Conservation (phyloP, 2,113 vertebrate species). For the Mustela nigripes region DNA sequence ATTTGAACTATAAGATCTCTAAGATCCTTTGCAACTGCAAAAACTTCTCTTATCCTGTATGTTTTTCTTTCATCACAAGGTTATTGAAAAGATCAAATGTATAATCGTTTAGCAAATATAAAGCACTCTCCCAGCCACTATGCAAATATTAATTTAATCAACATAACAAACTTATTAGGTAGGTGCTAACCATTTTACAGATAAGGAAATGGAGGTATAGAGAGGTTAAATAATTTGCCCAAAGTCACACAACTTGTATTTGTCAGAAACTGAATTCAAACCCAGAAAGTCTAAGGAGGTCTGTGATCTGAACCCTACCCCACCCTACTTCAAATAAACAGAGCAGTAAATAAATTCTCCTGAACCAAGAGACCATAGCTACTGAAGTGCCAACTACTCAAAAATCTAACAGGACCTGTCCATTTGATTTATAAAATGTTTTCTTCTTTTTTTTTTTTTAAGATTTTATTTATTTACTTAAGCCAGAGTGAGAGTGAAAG, state of each 20-base stretch:
- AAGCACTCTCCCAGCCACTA: neutral
- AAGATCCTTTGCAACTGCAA: neutral
- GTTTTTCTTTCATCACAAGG: neutral
- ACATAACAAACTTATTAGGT: neutral
- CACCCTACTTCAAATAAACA: neutral
- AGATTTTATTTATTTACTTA: neutral
- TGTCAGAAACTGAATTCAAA: neutral
- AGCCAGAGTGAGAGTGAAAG: neutral
- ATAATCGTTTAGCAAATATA: neutral
- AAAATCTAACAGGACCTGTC: neutral
- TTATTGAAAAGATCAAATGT: neutral
- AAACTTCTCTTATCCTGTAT: neutral
- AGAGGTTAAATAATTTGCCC: neutral
- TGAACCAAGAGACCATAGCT: neutral
- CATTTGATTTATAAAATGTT: neutral
- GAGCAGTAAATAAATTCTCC: neutral
- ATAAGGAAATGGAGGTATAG: neutral
- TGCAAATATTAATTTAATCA: neutral
- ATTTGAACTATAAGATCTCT: neutral
- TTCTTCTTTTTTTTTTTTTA: neutral
- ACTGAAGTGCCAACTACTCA: neutral
- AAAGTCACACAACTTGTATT: neutral
- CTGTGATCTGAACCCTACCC: neutral
- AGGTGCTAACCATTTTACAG: neutral
- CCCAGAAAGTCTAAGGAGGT: neutral